Percentiles rank a stretch among this genome's conserved stretches.
phyloP scores from a whole-genome alignment of 2,797 vertebrate genomes.

The Craterocephalus amniculus region DNA sequence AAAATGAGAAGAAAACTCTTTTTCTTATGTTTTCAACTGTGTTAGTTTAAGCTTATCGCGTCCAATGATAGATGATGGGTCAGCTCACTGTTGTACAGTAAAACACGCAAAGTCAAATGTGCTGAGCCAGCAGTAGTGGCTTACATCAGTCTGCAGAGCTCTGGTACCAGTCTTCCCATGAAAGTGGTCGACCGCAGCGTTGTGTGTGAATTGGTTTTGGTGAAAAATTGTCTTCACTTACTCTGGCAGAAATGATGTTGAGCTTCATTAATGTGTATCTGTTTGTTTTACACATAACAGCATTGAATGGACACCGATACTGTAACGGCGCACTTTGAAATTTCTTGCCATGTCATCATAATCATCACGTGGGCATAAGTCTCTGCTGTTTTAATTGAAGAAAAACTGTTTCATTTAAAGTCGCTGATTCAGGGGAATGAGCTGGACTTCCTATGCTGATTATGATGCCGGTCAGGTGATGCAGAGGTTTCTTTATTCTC shows the following conservation, averaged over 20 bases:
- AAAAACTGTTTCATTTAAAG: neutral
- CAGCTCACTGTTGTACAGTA: constrained; percentile 34
- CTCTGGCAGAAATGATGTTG: neutral
- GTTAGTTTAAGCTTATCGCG: constrained; percentile 2
- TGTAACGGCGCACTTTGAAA: constrained; percentile 6
- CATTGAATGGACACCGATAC: constrained; percentile 21
- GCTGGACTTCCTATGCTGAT: constrained; percentile 5
- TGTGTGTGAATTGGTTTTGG: constrained; percentile 3
- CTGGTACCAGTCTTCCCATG: constrained; percentile 20
- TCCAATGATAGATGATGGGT: constrained; percentile 11
- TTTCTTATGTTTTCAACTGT: neutral
- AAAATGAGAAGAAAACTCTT: neutral
- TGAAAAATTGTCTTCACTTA: neutral
- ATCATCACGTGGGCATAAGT: neutral
- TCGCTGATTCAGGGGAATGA: neutral
- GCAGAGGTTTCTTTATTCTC: constrained; percentile 46
- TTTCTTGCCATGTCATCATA: neutral
- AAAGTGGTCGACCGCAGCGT: neutral
- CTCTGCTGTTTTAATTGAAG: neutral
- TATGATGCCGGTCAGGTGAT: constrained; percentile 52
- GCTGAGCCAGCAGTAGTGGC: constrained; percentile 73
- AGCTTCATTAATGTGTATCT: neutral
- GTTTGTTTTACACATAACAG: constrained; percentile 32
- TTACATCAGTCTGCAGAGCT: constrained; percentile 60
- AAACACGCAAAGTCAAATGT: constrained; percentile 60